These are phyloP conservation scores for Chrysodeixis includens DNA, from an alignment of 2,888 invertebrate genomes.

Conservation along the genomic window DNA sequence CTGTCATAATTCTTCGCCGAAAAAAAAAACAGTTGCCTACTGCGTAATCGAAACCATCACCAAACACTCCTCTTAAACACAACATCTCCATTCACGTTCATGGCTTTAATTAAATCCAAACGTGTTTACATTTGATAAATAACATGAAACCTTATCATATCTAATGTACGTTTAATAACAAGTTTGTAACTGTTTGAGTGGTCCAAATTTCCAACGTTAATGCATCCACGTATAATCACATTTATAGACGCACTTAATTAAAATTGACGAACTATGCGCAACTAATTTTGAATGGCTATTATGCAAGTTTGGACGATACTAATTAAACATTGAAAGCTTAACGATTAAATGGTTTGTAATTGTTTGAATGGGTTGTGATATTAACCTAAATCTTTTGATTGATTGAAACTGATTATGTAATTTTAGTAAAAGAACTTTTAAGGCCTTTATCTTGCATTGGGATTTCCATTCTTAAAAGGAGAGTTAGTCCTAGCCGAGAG, in stretches of 20 bases:
- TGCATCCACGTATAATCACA: slow-evolving; percentile 37
- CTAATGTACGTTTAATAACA: slow-evolving; percentile 10
- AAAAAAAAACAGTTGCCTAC: too few species aligned
- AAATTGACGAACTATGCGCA: slow-evolving; percentile 32
- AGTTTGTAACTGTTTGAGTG: slow-evolving; percentile 27
- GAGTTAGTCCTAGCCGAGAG: too few species aligned
- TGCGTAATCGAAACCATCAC: too few species aligned
- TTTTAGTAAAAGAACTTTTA: too few species aligned
- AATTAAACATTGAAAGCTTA: not conserved
- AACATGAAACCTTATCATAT: slow-evolving; percentile 32
- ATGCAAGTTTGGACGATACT: not conserved
- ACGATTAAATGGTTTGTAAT: not conserved
- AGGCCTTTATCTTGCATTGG: too few species aligned
- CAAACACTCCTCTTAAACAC: not conserved
- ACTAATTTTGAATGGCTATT: slow-evolving; percentile 37
- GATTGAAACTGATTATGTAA: too few species aligned
- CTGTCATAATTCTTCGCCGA: not conserved
- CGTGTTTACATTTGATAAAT: slow-evolving; percentile 22
- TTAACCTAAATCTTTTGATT: too few species aligned
- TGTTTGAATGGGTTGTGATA: too few species aligned
- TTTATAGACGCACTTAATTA: slow-evolving; percentile 36
- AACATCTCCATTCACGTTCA: not conserved
- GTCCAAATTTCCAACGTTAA: slow-evolving; percentile 28
- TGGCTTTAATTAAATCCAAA: slow-evolving; percentile 15
- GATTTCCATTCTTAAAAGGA: too few species aligned